Conservation (phyloP, 2,797 vertebrate species). For the Lepus townsendii region DNA sequence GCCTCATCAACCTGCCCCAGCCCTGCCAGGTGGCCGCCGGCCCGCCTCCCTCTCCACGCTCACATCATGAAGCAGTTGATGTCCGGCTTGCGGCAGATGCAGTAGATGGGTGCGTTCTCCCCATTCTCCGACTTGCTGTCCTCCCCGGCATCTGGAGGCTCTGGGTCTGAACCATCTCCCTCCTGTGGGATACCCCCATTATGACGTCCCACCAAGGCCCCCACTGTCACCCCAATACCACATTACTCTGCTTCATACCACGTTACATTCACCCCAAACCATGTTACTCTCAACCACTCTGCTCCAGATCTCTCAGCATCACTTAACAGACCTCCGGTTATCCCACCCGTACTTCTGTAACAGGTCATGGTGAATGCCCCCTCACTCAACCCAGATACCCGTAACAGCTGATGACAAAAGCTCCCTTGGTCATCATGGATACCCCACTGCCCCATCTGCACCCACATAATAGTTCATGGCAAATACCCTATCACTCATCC, state of each 20-base stretch:
- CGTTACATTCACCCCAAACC: background rate
- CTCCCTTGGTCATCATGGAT: too few species aligned
- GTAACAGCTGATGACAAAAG: too few species aligned
- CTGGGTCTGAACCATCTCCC: constrained; percentile 93
- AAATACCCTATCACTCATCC: too few species aligned
- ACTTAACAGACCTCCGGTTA: background rate
- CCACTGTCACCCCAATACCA: background rate
- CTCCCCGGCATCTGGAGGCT: constrained; percentile 88
- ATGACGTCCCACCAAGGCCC: background rate
- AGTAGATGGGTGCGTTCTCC: constrained; percentile 94
- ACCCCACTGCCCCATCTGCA: too few species aligned
- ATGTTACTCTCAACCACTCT: background rate
- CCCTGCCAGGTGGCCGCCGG: background rate
- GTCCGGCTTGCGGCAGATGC: constrained; percentile 95
- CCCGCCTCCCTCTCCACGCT: constrained; percentile 64
- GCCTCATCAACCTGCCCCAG: background rate
- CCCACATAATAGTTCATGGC: too few species aligned
- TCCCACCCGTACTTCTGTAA: too few species aligned
- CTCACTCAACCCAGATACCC: too few species aligned
- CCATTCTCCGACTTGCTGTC: constrained; percentile 91
- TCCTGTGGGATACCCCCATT: constrained; percentile 86
- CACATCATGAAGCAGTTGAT: constrained; percentile 99
- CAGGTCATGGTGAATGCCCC: too few species aligned
- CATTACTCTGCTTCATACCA: background rate
- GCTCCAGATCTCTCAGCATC: background rate